phyloP scores from a whole-genome alignment of 2,888 invertebrate genomes.

The Melinopterus prodromus region DNA sequence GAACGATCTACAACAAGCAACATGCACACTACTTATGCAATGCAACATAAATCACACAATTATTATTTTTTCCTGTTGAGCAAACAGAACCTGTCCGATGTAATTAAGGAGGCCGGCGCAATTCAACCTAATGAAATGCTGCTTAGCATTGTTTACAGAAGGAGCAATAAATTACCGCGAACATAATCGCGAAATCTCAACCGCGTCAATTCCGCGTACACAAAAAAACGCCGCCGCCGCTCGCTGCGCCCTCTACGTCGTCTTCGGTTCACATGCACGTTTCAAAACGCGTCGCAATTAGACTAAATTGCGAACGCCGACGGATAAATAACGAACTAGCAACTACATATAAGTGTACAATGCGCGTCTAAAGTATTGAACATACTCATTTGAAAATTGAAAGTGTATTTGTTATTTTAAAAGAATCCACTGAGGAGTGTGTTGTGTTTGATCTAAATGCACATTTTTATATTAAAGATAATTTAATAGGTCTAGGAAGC shows the following conservation, averaged over 20 bases:
- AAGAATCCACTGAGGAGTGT: background rate
- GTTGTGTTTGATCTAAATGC: no score
- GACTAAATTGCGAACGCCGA: background rate
- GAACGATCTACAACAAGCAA: background rate
- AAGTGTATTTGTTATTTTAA: background rate
- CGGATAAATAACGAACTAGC: background rate
- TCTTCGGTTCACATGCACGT: background rate
- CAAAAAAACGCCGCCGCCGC: background rate
- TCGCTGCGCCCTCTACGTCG: background rate
- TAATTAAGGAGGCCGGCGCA: background rate
- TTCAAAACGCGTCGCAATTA: background rate
- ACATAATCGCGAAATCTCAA: background rate
- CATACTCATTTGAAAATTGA: background rate
- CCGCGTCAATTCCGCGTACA: background rate
- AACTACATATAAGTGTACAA: background rate
- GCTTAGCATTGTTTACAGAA: background rate
- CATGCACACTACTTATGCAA: background rate
- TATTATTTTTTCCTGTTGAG: constrained; percentile 4
- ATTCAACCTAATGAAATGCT: background rate
- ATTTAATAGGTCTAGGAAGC: no score
- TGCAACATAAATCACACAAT: background rate
- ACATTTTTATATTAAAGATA: no score
- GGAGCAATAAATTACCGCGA: constrained; percentile 4
- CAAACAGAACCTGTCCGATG: background rate
- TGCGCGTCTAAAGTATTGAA: background rate